Base-by-base conservation (phyloP, 2,797 vertebrate genomes). In the Chromobotia macracanthus region DNA sequence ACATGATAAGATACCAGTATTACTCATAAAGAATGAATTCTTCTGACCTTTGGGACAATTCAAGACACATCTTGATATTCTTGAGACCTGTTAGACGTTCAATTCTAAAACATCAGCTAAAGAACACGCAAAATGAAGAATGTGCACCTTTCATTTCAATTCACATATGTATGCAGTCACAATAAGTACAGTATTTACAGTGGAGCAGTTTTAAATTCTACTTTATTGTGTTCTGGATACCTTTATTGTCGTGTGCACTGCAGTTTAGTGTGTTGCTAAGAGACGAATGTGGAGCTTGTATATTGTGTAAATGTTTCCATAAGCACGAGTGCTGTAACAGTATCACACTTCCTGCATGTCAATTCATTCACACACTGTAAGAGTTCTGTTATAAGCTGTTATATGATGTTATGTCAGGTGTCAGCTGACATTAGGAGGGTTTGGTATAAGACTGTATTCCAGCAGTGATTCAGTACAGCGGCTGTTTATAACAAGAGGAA, bases 1-100 rank as follows among this genome's bases (percentile, higher is more conserved):
- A 31, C 60, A 53, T 79, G 77, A 79, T 79, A 79, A 79, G 77
- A 79, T 72, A 79, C 46, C 18, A 18, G 63, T 44, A 21, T 38
- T 41, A 72, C 56, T 65, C 68, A 65, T 41, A 55, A 72, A 65
- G 6, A 46, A 79, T 79, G 41, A 25, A 51, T 51, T 51, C 18
- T 55, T 77, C 31, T 31, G 69, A 79, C 68, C 77, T 56, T 60
- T 65, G 46, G 18, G 21, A 65, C 58, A 9, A 31, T 64, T 63
- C 60, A 63, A 21, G 18, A 38, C 67, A 44, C 5, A 4, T 72
- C 21, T 64, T 23, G 41, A 67, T 70, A 31, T 41, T 60, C 25
- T 16, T 69, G 50, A 55, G n/a, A 21, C 55, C 56, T 25, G 5
- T 58, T 12, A 58, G 12, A 58, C 12, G 55, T 12, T 21, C 13